Conservation (phyloP, 2,797 vertebrate species). For the Hipposideros larvatus region DNA sequence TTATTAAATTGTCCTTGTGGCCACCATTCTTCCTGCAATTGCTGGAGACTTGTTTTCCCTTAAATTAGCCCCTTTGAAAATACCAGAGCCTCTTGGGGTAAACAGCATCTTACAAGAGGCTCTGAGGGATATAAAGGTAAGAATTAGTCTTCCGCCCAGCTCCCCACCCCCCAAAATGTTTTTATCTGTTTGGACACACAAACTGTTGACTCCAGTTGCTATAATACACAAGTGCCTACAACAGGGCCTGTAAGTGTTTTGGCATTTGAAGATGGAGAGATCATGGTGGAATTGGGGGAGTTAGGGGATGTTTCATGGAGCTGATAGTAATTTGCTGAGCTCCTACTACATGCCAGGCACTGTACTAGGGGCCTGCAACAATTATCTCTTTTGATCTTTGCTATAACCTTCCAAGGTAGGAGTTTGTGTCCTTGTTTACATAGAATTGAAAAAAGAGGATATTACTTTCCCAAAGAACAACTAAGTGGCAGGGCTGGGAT, state of each 20-base stretch:
- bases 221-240: not conserved
- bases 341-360: accelerated
- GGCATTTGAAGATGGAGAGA: not conserved
- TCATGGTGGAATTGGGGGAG: not conserved
- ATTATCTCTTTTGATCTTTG: not conserved
- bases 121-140: not conserved
- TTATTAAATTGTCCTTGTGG: not conserved
- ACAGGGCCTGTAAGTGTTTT: not conserved
- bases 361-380: not conserved
- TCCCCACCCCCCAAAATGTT: not conserved
- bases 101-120: not conserved
- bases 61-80: not conserved
- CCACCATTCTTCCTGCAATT: not conserved
- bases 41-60: not conserved
- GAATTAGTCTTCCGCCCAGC: not conserved
- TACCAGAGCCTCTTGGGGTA: not conserved
- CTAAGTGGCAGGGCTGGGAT: not conserved
- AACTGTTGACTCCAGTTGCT: not conserved
- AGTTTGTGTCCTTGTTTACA: not conserved
- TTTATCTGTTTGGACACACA: not conserved
- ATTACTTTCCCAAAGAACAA: not conserved
- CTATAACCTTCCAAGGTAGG: not conserved
- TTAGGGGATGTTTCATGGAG: not conserved
- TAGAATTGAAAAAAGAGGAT: not conserved
- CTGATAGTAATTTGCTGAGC: not conserved